These are phyloP conservation scores for Lepidocyrtoides sp. DNA, from an alignment of 2,888 invertebrate species.

Conservation along the genomic window DNA sequence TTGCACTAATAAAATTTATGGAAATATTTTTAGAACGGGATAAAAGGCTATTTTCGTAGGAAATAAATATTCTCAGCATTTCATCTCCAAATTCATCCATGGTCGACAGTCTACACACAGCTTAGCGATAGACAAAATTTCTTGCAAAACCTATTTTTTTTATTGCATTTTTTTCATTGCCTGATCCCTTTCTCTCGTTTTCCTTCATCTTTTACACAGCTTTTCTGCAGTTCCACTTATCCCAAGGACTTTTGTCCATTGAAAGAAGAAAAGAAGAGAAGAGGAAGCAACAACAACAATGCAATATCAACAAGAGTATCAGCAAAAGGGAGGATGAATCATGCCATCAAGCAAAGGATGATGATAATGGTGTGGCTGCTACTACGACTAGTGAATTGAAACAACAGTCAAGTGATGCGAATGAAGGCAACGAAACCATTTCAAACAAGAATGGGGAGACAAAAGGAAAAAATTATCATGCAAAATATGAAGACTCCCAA, in stretches of 20 bases:
- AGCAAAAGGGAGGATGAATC: conserved; percentile 13
- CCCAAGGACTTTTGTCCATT: conserved; percentile 74
- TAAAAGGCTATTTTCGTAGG: conserved; percentile 14
- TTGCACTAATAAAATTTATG: conserved; percentile 4
- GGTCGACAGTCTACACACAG: conserved; percentile 27
- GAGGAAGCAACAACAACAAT: background rate
- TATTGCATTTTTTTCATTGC: conserved; percentile 49
- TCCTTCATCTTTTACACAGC: conserved; percentile 59
- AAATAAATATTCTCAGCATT: conserved; percentile 3
- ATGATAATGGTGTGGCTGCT: background rate
- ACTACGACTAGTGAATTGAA: conserved; percentile 11
- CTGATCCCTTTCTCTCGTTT: background rate
- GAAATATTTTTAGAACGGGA: conserved; percentile 11
- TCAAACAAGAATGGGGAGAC: conserved; percentile 31
- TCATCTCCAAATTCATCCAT: conserved; percentile 1
- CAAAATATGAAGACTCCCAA: conserved; percentile 14
- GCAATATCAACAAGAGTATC: background rate
- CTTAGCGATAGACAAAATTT: background rate
- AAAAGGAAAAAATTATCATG: background rate
- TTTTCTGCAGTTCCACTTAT: conserved; percentile 79
- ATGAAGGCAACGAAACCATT: background rate
- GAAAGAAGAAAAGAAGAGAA: conserved; percentile 53
- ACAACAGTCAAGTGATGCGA: conserved; percentile 29
- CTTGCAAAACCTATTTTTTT: conserved; percentile 6
- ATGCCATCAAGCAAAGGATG: background rate